Evolutionary conservation across 2,113 vertebrate genomes (phyloP), one percentile per base, ranked within the genome.

Genomic region (Chunga burmeisteri): DNA sequence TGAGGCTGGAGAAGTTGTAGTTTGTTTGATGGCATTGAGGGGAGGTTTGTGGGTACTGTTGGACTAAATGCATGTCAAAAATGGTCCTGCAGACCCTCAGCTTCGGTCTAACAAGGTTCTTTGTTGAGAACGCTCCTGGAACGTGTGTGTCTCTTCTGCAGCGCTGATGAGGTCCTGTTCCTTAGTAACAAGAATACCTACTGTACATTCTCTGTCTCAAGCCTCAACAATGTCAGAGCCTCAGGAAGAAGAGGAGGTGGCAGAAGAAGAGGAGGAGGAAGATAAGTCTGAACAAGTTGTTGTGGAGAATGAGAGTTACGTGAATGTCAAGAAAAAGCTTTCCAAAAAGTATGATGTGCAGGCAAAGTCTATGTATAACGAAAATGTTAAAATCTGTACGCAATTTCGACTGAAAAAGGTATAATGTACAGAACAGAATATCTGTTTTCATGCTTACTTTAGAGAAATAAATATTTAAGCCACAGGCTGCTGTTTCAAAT

Each of bases 251-350:
- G 98, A 97, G 40, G 98, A 72, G 36, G 63, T 59, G 40, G 85
- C 66, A 59, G 85, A 92, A 61, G 90, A 81, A 25, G 94, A 98
- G n/a, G 98, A 98, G 30, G 98, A 98, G 11, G 98, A 98, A 20
- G 97, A 97, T 7, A 95, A 98, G 7, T 96, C 98, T 29, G 88
- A 96, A 55, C 92, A 96, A n/a, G 97, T 99, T 75, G 92, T 98
- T 30, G 96, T 99, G 49, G 98, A 99, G 97, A 98, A 91, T 5
- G 99, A 99, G 96, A 99, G 99, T 95, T 99, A 99, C 2, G 98
- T 99, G 94, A 98, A 99, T 91, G 97, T 99, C 90, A 99, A 98
- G 97, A 99, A 99, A 98, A 99, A 97, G 94, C 98, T 98, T 97
- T 98, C 97, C 87, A 99, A 79, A 84, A 99, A 97, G 96, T 98